phyloP scores from a whole-genome alignment of 1,140 invertebrate species.

The Wiebesia pumilae region DNA sequence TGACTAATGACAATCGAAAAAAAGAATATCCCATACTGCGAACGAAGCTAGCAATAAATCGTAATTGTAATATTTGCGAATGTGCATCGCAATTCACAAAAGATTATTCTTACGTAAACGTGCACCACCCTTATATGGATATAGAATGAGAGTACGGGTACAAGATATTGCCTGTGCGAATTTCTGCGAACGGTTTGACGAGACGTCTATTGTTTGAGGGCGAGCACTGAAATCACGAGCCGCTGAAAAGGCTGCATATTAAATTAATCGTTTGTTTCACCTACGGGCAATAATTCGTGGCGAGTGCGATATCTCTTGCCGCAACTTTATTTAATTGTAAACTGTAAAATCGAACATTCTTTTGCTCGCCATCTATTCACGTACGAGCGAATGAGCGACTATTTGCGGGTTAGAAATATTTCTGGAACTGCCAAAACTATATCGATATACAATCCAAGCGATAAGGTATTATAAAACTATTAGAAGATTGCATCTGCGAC shows the following conservation, averaged over 20 bases:
- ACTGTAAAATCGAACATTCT: background rate
- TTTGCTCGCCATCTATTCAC: background rate
- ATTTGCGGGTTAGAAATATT: background rate
- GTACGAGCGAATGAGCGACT: too few relatives aligned
- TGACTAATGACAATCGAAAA: conserved; percentile 39
- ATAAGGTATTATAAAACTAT: too few relatives aligned
- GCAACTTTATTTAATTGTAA: background rate
- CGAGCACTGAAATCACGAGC: too few relatives aligned
- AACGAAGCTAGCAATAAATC: conserved; percentile 14
- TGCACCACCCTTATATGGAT: background rate
- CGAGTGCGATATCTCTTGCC: background rate
- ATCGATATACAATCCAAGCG: too few relatives aligned
- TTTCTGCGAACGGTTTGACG: conserved; percentile 16
- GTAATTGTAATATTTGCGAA: conserved; percentile 37
- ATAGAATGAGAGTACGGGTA: background rate
- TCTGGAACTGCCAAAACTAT: background rate
- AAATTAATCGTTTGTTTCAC: background rate
- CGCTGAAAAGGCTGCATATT: conserved; percentile 24
- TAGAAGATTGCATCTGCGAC: too few relatives aligned
- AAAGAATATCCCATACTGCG: background rate
- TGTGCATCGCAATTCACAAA: background rate
- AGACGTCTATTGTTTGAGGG: conserved; percentile 22
- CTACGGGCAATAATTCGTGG: background rate
- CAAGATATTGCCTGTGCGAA: background rate
- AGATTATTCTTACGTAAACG: conserved; percentile 34